Base-by-base conservation (phyloP, 1,140 invertebrate species). In the Drosophila aff. region DNA sequence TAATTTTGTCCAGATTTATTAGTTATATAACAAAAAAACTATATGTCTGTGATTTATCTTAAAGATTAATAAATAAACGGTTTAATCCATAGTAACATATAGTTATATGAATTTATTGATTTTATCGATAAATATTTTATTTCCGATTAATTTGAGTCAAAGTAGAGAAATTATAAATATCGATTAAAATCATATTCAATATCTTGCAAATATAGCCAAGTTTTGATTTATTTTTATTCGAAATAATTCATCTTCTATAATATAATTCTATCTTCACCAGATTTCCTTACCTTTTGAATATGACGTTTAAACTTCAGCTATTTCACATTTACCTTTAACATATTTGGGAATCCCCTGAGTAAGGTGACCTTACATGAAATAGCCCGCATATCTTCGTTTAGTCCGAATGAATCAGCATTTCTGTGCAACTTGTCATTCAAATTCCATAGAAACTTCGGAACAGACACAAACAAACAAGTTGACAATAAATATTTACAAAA, bases 321-420 rank as follows among this genome's bases (percentile, higher is more conserved):
- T n/a, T 16, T 10, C 6, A n/a, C 18, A 31, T 23, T n/a, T 15
- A 10, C 16, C 5, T n/a, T 23, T 10, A n/a, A 3, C 33, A 40
- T 58, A 18, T 18, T 43, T 23, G 71, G 71, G 68, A 50, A 61
- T 73, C 28, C 67, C 71, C 68, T 5, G 59, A 60, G 31, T 43
- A 33, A 72, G 18, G 18, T 50, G 46, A 61, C 53, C 69, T 72
- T 60, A 43, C 52, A n/a, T 33, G 0, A 58, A 59, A 67, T 55
- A 26, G 26, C 69, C 69, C 69, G 67, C 69, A 73, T 43, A 43
- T 72, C 59, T 72, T n/a, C 53, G 46, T 44, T 73, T 44, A 50
- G 71, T 61, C 67, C 61, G 31, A 50, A 52, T 73, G 71, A 73
- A 50, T 73, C 55, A 73, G 71, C 67, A 73, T 73, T 61, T 73